Base-by-base conservation (phyloP, 1,140 invertebrate genomes). In the Micrasema minimum region DNA sequence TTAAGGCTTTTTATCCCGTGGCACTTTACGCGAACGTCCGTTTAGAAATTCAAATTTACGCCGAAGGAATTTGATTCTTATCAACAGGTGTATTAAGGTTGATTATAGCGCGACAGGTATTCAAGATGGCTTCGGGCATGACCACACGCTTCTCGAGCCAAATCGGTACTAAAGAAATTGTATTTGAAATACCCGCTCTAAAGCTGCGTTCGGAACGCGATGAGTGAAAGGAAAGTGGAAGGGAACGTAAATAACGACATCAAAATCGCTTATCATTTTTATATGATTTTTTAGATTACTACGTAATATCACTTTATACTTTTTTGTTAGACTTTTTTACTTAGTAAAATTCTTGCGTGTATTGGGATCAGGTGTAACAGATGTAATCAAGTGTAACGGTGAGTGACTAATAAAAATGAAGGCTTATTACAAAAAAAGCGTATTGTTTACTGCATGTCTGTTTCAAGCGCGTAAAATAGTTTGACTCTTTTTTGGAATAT, bases 11-110 rank as follows among this genome's bases (percentile, higher is more conserved):
- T 10, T 26, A 35, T 50, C 68, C 11, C 59, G 59, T n/a, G 45
- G 11, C 55, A 48, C 59, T 59, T 50, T 43, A 9, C 23, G 12
- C 50, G 69, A 61, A 18, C 61, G 61, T 35, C 48, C 69, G 69
- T 71, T 71, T 71, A 71, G 69, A 71, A 71, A 71, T 71, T 66
- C 69, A 66, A 71, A 71, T 71, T 71, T 61, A 61, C 69, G 61
- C 48, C 69, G 69, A 14, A 66, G 69, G 69, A 71, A 71, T 71
- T 71, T 62, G 51, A 71, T 64, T 37, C 69, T 65, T 71, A 71
- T 71, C 48, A 64, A 71, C 69, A 71, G 69, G 69, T 71, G 69
- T 51, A 59, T 70, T 69, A 70, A 70, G 68, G 68, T 62, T 37
- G 68, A 62, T 43, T 26, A 37, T 70, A 14, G 22, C 9, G 41